Base-by-base conservation (phyloP, 92 coral and sea anemone genomes). In the Bergia sp. region DNA sequence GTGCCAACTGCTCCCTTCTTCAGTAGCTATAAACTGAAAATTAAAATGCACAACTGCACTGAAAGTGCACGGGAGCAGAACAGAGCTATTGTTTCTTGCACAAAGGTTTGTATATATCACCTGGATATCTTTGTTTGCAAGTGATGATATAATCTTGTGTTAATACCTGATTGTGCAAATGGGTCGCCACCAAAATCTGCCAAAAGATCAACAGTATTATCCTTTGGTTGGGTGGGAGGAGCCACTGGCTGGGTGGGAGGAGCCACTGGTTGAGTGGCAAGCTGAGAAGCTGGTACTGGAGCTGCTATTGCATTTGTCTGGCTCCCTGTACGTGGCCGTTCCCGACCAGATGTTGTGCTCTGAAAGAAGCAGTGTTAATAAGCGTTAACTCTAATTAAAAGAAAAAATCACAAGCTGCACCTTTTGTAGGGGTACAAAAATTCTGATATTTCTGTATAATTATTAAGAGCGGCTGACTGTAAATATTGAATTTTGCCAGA, bases 101-200 rank as follows among this genome's bases (percentile, higher is more conserved):
- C 49, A 29, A 29, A 29, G 29, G 29, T 29, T 29, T 29, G 29
- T 29, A 29, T 29, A 29, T 45, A 8, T 45, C 49, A 45, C 5
- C 4, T 45, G 7, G 7, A 4, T 53, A 53, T 18, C 5, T 47
- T 61, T 21, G 29, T 18, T 16, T 18, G 69, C 1, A 6, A 15
- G 29, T 18, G 29, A 16, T 18, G 4, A 61, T 61, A 61, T 3
- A 61, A 13, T 16, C 18, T 21, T 3, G 0, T 18, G 66, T 13
- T 57, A 61, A 1, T 61, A 87, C 90, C 91, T 90, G 96, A 91
- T 50, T 95, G 98, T 53, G 95, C 98, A 97, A 97, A 97, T 23
- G 99, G 99, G 76, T 97, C 99, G 41, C 98, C 98, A 9, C 99
- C 99, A 40, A 97, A 88, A 86, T 97, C 99, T 43, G 97, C 94